A percentile compares a stretch with the other conserved stretches of the same genome.
phyloP scores from a whole-genome alignment of 2,113 vertebrate genomes.

The Phrynosoma platyrhinos region DNA sequence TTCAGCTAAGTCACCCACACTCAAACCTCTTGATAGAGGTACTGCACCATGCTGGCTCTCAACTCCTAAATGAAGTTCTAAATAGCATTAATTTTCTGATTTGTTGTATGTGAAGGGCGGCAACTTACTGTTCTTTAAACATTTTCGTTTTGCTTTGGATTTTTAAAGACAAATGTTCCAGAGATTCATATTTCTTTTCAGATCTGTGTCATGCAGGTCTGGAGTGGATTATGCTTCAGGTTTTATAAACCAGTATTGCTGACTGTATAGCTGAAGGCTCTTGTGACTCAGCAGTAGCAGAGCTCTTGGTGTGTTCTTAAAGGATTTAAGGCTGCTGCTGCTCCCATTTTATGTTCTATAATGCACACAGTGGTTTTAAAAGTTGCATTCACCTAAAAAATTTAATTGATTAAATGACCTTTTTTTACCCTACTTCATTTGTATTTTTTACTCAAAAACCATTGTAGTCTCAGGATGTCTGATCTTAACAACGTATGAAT shows the following conservation, averaged over 20 bases:
- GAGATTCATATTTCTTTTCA: neutral
- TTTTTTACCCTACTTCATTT: too few relatives aligned
- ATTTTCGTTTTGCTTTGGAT: neutral
- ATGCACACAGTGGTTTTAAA: too few relatives aligned
- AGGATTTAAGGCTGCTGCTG: neutral
- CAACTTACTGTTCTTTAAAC: neutral
- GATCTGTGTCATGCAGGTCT: neutral
- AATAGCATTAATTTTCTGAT: neutral
- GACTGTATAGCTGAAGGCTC: neutral
- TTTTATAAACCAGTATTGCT: neutral
- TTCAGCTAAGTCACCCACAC: neutral
- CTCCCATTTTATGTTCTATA: neutral
- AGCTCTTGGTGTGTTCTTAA: neutral
- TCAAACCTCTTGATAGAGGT: neutral
- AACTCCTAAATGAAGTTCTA: neutral
- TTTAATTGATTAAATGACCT: too few relatives aligned
- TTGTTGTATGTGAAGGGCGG: neutral
- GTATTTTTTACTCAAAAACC: too few relatives aligned
- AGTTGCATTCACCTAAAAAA: too few relatives aligned
- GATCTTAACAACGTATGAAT: too few relatives aligned
- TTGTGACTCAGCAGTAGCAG: neutral
- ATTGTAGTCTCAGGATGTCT: too few relatives aligned
- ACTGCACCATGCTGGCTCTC: too few relatives aligned
- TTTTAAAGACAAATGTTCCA: too few relatives aligned
- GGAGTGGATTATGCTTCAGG: neutral